These are phyloP conservation scores for Sebastes flavidus DNA, from an alignment of 2,797 vertebrate species.

Conservation along the genomic window DNA sequence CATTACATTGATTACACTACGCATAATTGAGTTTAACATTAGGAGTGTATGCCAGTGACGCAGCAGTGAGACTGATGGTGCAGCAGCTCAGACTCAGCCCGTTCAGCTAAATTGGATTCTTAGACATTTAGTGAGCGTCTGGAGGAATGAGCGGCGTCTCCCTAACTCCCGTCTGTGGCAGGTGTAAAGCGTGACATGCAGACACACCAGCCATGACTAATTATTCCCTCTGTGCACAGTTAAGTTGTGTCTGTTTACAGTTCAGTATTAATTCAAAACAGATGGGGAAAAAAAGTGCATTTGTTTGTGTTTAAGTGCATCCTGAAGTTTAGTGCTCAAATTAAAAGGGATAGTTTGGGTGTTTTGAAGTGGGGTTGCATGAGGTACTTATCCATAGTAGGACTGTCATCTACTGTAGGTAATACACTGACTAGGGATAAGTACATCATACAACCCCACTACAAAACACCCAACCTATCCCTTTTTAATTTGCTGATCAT, in stretches of 20 bases:
- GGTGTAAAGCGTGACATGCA: conserved; percentile 30
- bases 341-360: not conserved
- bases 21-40: conserved; percentile 28
- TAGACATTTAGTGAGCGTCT: conserved; percentile 31
- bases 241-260: conserved; percentile 17
- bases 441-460: too few species aligned
- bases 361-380: too few species aligned
- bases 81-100: conserved; percentile 31
- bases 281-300: not conserved
- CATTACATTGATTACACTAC: not conserved
- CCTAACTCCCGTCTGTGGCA: conserved; percentile 42
- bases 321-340: not conserved
- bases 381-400: too few species aligned
- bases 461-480: too few species aligned
- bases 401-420: too few species aligned
- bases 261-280: not conserved
- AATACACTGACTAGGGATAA: too few species aligned
- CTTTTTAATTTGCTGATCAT: not conserved
- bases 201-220: conserved; percentile 64
- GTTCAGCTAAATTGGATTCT: conserved; percentile 52
- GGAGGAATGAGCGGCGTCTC: conserved; percentile 30
- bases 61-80: conserved; percentile 26
- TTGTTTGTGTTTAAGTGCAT: not conserved
- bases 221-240: conserved; percentile 63
- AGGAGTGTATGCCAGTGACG: conserved; percentile 2